Percentiles rank a stretch among this genome's conserved stretches.
Evolutionary conservation across 1,140 invertebrate species (phyloP).

Genomic region (Hyles euphorbiae): DNA sequence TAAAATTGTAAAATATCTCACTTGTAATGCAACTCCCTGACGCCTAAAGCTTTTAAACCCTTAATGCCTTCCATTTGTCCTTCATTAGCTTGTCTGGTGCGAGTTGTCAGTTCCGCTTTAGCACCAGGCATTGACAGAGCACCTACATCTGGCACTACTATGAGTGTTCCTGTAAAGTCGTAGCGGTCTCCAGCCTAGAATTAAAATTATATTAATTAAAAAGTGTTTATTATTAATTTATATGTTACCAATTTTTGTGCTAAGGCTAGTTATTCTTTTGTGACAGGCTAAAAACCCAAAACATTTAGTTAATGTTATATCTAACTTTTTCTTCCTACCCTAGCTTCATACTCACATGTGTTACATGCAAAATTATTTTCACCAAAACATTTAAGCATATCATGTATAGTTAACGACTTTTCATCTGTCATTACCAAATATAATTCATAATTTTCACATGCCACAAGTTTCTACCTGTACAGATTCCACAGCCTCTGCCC

Average conservation of each 20-base stretch:
- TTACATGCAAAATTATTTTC: too few relatives aligned
- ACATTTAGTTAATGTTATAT: too few relatives aligned
- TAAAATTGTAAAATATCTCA: slow-evolving; percentile 20
- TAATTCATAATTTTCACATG: too few relatives aligned
- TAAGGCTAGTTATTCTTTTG: too few relatives aligned
- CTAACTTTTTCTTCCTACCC: too few relatives aligned
- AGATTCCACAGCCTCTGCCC: slow-evolving; percentile 96
- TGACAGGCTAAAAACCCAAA: too few relatives aligned
- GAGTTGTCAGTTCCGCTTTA: slow-evolving; percentile 86
- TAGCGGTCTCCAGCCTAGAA: slow-evolving; percentile 84
- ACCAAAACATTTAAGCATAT: too few relatives aligned
- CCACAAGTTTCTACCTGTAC: slow-evolving; percentile 83
- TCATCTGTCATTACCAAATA: too few relatives aligned
- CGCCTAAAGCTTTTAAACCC: slow-evolving; percentile 95
- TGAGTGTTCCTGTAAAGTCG: slow-evolving; percentile 97
- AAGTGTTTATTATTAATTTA: not conserved
- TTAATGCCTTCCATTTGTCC: slow-evolving; percentile 90
- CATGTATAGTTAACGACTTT: too few relatives aligned
- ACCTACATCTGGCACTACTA: slow-evolving; percentile 97
- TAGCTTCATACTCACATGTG: too few relatives aligned
- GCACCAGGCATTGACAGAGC: slow-evolving; percentile 90
- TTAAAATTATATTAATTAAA: not conserved
- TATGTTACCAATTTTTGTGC: too few relatives aligned
- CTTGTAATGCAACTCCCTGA: slow-evolving; percentile 95
- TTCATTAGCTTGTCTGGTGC: slow-evolving; percentile 84